Evolutionary conservation across 53 echinoderm and acorn worm species (phyloP).

Genomic region (Glandiceps talaboti): DNA sequence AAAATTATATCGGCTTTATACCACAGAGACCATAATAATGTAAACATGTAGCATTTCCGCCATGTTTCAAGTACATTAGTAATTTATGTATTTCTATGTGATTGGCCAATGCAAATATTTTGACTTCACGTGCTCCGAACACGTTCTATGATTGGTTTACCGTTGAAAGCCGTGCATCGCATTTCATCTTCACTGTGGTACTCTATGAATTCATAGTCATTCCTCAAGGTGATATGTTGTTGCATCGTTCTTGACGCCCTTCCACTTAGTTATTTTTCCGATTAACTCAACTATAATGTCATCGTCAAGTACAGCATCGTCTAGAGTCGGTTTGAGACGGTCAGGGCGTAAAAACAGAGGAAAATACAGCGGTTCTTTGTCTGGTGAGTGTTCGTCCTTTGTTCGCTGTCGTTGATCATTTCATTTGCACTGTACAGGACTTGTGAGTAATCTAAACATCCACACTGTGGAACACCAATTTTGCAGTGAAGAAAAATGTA

Average conservation of each 20-base stretch:
- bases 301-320: constrained; percentile 59
- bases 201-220: background rate
- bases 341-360: constrained; percentile 85
- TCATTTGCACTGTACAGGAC: too few species aligned
- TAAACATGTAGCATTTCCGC: background rate
- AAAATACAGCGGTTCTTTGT: constrained; percentile 94
- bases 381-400: constrained; percentile 6
- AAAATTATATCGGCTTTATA: too few species aligned
- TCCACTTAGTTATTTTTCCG: background rate
- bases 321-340: constrained; percentile 79
- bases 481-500: too few species aligned
- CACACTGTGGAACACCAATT: too few species aligned
- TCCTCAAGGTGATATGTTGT: background rate
- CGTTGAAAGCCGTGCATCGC: background rate
- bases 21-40: background rate
- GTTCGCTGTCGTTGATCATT: background rate
- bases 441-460: background rate
- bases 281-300: constrained; percentile 27
- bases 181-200: background rate
- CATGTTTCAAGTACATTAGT: background rate
- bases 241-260: background rate
- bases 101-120: background rate
- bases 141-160: background rate
- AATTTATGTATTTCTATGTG: background rate
- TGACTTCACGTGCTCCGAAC: background rate